A percentile compares a stretch with the other conserved stretches of the same genome.
Evolutionary conservation across 2,113 vertebrate genomes (phyloP).

Genomic region (Orthonyx spaldingii): DNA sequence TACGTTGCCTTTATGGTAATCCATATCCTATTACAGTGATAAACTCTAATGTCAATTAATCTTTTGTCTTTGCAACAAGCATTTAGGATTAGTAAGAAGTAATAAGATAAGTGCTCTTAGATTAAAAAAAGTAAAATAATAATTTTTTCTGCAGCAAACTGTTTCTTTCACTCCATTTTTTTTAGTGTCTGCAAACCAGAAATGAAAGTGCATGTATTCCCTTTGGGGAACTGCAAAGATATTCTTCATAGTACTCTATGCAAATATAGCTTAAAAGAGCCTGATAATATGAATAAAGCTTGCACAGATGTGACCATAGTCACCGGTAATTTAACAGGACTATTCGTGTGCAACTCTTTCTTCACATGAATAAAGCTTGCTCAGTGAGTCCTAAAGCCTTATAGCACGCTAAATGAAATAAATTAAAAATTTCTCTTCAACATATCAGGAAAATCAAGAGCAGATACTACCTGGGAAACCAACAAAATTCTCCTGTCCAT

Average conservation of each 20-base stretch:
- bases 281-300: neutral
- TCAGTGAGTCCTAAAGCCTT: neutral
- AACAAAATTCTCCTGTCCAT: neutral
- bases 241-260: neutral
- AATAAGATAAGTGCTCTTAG: neutral
- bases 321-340: neutral
- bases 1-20: neutral
- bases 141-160: neutral
- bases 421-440: neutral
- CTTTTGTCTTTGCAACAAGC: neutral
- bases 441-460: neutral
- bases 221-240: neutral
- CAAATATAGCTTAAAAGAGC: neutral
- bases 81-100: neutral
- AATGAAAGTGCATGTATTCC: neutral
- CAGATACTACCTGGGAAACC: neutral
- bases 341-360: neutral
- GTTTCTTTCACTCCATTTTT: neutral
- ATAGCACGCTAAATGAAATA: neutral
- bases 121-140: neutral
- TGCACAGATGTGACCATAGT: neutral
- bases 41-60: neutral
- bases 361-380: neutral
- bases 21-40: neutral
- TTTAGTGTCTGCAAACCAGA: neutral